Base-by-base conservation (phyloP, 1,140 invertebrate species). In the Pemphigus obesinymphae region DNA sequence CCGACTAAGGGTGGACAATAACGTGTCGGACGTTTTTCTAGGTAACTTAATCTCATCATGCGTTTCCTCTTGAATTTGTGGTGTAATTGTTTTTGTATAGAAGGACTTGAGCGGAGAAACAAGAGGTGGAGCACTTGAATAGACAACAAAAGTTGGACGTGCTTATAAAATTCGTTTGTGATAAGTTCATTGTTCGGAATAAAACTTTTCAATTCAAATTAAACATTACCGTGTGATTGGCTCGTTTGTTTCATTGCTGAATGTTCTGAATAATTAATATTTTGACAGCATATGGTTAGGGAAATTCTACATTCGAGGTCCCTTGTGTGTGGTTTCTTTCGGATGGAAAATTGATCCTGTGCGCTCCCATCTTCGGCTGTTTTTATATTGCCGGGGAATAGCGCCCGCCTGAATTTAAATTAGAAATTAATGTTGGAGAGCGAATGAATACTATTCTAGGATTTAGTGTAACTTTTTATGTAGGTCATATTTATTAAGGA, bases 381-480 rank as follows among this genome's bases (percentile, higher is more conserved):
- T 80, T 80, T 80, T 80, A 63, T 63, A 6, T 45, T 80, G 37
- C 76, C 55, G 17, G 23, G 23, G 50, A 63, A 63, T 45, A n/a
- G 37, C 17, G 37, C 26, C 3, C 17, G 55, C 37, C 55, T 63
- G 76, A 80, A 80, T 80, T 80, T 80, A 80, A 80, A 80, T 80
- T 80, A 80, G 53, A 58, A 80, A 80, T 80, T 80, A 80, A 80
- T 80, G 53, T 80, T 80, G n/a, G 53, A 80, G 34, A 80, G 55
- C 55, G 40, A 80, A 63, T 43, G n/a, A 61, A 80, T 43, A 29
- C 55, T 80, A 61, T 40, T 78, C n/a, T 78, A 78, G 34, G 34
- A 78, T 78, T 55, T 34, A 23, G 48, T 58, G 73, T 15, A 55
- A 58, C 73, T 2, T 58, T 78, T 78, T 55, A 55, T 78, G 20